Evolutionary conservation across 2,797 vertebrate genomes (phyloP).

Genomic region (Triplophysa yarkandensis): DNA sequence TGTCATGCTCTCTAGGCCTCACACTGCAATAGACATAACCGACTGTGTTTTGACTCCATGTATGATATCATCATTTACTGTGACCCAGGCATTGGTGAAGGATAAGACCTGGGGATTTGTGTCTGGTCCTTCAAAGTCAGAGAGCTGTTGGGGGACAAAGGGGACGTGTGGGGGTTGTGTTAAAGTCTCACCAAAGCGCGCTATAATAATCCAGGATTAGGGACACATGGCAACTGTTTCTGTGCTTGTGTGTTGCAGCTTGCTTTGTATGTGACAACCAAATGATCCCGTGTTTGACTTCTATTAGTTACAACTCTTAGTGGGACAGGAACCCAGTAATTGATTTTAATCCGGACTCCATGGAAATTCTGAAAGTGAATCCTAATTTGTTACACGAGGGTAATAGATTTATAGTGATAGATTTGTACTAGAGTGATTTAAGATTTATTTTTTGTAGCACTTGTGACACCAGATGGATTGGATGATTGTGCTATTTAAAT

Average conservation of each 20-base stretch:
- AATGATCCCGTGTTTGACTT: constrained; percentile 53
- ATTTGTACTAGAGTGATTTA: not conserved
- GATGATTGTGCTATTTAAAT: no score
- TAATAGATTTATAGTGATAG: not conserved
- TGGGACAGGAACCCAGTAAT: constrained; percentile 51
- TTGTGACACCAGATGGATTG: not conserved
- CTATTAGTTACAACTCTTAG: constrained; percentile 50
- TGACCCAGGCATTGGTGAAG: not conserved
- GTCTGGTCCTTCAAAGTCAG: not conserved
- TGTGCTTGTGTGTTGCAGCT: constrained; percentile 43
- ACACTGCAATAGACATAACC: not conserved
- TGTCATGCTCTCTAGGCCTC: not conserved
- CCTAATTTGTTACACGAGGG: constrained; percentile 16
- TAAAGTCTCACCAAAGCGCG: constrained; percentile 51
- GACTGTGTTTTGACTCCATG: not conserved
- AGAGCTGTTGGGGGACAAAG: not conserved
- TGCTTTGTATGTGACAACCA: constrained; percentile 40
- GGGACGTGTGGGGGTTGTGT: constrained; percentile 9
- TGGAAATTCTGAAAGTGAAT: no score
- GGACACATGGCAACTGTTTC: constrained; percentile 36
- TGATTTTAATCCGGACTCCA: constrained; percentile 51
- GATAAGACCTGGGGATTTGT: not conserved
- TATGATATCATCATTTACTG: not conserved
- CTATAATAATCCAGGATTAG: constrained; percentile 57
- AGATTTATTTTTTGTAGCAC: not conserved